These are phyloP conservation scores for Cabera pusaria DNA, from an alignment of 2,888 invertebrate species.

Conservation along the genomic window DNA sequence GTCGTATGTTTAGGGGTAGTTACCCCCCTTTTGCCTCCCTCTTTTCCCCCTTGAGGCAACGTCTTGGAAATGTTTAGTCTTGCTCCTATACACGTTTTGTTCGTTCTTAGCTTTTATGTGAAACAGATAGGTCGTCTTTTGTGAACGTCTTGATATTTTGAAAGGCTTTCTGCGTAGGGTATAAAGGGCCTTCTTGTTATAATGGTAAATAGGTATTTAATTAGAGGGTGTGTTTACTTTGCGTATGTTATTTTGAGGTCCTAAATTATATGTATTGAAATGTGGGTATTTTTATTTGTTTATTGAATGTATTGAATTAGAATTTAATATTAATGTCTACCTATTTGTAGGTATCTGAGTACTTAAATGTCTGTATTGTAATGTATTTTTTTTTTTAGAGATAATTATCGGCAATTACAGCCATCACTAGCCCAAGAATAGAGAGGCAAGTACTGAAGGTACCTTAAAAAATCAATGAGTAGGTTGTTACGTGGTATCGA, in stretches of 20 bases:
- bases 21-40: constrained; percentile 36
- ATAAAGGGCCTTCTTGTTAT: constrained; percentile 20
- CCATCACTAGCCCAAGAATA: too few species aligned
- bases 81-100: constrained; percentile 73
- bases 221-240: constrained; percentile 12
- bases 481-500: too few species aligned
- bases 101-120: constrained; percentile 68
- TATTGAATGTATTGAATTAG: too few species aligned
- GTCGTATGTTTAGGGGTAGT: constrained; percentile 30
- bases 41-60: constrained; percentile 49
- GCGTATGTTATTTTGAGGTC: neutral
- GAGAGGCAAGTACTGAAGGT: too few species aligned
- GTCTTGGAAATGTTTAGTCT: constrained; percentile 77
- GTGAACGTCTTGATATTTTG: constrained; percentile 29
- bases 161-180: constrained; percentile 25
- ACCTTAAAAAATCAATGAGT: too few species aligned
- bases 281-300: too few species aligned
- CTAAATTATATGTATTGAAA: neutral
- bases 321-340: too few species aligned
- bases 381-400: too few species aligned
- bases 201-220: constrained; percentile 23
- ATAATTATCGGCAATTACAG: too few species aligned
- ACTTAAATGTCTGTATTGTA: too few species aligned
- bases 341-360: too few species aligned
- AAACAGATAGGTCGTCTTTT: constrained; percentile 46